Evolutionary conservation across 2,888 invertebrate genomes (phyloP), one percentile per base, ranked within the genome.

Genomic region (Dicyrtomina minuta): DNA sequence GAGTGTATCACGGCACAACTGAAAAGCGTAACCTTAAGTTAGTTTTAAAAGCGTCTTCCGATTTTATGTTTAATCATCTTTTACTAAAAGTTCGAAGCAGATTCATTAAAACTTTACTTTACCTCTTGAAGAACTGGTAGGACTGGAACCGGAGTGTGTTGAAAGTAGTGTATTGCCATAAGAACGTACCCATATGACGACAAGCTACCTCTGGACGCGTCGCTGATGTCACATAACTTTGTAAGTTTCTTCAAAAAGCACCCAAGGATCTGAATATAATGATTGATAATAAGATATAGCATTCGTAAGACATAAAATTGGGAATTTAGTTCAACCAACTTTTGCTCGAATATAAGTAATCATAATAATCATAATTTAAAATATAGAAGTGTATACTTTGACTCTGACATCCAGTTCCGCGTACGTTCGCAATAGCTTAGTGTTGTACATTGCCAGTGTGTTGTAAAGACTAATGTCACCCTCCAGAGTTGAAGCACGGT

Each of bases 401-500:
- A 86, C 85, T 66, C 86, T 79, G 4, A 77, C 69, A 79, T 87
- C 87, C 64, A 87, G 83, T 46, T 80, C 61, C 10, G 84, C 80
- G 77, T 87, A 87, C 5, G 81, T 78, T 39, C 79, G 74, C 59
- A 87, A 80, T 77, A 88, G 80, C 68, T 80, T 76, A 0, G 87
- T 86, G 78, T 87, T 87, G 73, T 83, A 82, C 72, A 84, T 81
- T 1, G 86, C 87, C 76, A 87, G 80, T 17, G 82, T 82, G 78
- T 88, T 87, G 79, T 87, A 86, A 59, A 87, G 80, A 75, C 86
- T 85, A 65, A 87, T 85, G 79, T 87, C 87, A n/a, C 85, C 86
- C 73, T 86, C 86, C 43, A 86, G 78, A 20, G 79, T 77, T 8
- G 80, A 79, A 13, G 77, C 73, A 6, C 79, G 73, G 72, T 84